These are phyloP conservation scores for Oscheius sp. DNA, from an alignment of 2,888 invertebrate genomes.

Conservation along the genomic window DNA sequence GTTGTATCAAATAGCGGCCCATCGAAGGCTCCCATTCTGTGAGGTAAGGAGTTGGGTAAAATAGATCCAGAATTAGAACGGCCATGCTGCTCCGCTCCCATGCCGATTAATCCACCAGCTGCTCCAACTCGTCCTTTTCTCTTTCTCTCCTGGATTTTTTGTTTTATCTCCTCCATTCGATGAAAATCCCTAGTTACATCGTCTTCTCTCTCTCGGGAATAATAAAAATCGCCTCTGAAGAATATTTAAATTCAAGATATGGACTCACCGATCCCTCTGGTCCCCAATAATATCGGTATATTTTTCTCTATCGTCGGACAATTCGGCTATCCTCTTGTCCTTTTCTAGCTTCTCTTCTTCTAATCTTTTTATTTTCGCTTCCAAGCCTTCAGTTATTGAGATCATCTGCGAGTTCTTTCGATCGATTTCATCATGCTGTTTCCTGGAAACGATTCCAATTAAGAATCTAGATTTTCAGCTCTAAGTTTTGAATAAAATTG, in stretches of 20 bases:
- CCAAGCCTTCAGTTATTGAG: constrained; percentile 44
- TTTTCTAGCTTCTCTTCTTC: constrained; percentile 44
- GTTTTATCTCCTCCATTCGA: constrained; percentile 63
- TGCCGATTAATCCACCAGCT: constrained; percentile 40
- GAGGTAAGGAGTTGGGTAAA: background rate
- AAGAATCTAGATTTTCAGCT: background rate
- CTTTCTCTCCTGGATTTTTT: constrained; percentile 61
- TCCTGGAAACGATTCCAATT: constrained; percentile 31
- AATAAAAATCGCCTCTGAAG: constrained; percentile 21
- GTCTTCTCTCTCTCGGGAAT: constrained; percentile 37
- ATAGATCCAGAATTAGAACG: constrained; percentile 30
- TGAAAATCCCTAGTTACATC: constrained; percentile 35
- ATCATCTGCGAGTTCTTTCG: constrained; percentile 40
- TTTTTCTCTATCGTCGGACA: constrained; percentile 34
- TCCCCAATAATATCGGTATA: constrained; percentile 29
- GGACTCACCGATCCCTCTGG: constrained; percentile 9
- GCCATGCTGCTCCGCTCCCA: constrained; percentile 23
- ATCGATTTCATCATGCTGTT: constrained; percentile 43
- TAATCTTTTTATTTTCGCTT: constrained; percentile 40
- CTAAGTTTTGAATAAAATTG: background rate
- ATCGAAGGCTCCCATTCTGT: background rate
- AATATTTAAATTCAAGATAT: background rate
- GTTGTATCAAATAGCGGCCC: constrained; percentile 9
- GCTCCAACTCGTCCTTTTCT: constrained; percentile 49
- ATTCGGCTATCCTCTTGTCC: constrained; percentile 38